Conservation (phyloP, 2,888 invertebrate species). For the Lobophora halterata region DNA sequence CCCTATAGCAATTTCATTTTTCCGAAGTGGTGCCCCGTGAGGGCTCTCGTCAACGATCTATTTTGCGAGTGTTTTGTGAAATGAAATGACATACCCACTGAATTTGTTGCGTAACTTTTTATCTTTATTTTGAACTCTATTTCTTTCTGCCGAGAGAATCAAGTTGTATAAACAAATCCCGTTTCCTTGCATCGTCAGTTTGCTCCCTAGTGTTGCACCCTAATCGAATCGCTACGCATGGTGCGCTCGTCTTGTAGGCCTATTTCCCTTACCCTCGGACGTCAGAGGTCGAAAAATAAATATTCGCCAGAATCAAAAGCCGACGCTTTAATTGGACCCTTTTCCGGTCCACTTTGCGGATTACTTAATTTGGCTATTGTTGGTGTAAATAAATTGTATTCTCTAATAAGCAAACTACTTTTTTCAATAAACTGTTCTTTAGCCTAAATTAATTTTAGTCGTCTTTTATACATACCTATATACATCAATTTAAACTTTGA, state of each 20-base stretch:
- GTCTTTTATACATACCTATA: no score
- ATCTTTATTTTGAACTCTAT: slow-evolving; percentile 26
- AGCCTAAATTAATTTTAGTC: no score
- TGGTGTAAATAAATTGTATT: slow-evolving; percentile 35
- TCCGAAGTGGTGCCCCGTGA: slow-evolving; percentile 64
- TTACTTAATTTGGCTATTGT: slow-evolving; percentile 70
- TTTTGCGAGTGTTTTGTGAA: slow-evolving; percentile 75
- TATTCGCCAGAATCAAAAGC: slow-evolving; percentile 70
- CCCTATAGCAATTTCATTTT: slow-evolving; percentile 76
- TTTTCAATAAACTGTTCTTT: slow-evolving; percentile 16
- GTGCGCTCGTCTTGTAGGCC: slow-evolving; percentile 70
- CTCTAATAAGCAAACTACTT: slow-evolving; percentile 13
- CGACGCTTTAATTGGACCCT: slow-evolving; percentile 70
- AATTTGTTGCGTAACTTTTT: slow-evolving; percentile 22
- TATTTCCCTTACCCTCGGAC: slow-evolving; percentile 61
- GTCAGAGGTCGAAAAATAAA: slow-evolving; percentile 76
- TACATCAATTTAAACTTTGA: no score
- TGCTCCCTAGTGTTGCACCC: slow-evolving; percentile 73
- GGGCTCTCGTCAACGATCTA: slow-evolving; percentile 74
- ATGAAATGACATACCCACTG: slow-evolving; percentile 69
- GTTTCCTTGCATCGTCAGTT: slow-evolving; percentile 68
- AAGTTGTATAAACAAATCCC: slow-evolving; percentile 33
- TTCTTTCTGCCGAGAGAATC: slow-evolving; percentile 16
- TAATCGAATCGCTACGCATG: slow-evolving; percentile 78
- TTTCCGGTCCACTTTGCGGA: slow-evolving; percentile 61